These are phyloP conservation scores for Gnathonemus longibarbis DNA, from an alignment of 2,113 vertebrate species.

Conservation along the genomic window DNA sequence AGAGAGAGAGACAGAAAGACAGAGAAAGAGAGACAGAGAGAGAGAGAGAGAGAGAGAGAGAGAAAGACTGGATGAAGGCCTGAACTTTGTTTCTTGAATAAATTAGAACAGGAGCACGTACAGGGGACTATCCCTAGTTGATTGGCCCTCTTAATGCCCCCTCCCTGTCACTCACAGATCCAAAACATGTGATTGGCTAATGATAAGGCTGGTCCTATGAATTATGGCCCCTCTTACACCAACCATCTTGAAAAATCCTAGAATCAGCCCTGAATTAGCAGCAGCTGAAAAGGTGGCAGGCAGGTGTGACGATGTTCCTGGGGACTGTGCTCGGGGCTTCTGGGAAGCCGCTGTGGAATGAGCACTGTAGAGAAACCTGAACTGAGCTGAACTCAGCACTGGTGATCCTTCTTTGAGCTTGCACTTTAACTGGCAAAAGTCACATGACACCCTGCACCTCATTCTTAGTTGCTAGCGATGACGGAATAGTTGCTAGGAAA, in stretches of 20 bases:
- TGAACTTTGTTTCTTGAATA: not conserved
- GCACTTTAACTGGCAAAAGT: not conserved
- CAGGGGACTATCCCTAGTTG: not conserved
- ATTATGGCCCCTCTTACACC: not conserved
- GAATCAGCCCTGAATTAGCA: not conserved
- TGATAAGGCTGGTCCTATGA: not conserved
- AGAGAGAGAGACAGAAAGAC: too few species aligned
- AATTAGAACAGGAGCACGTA: not conserved
- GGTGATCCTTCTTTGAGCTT: not conserved
- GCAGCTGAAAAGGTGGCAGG: not conserved
- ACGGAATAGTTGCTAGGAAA: not conserved
- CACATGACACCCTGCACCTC: not conserved
- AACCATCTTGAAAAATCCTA: not conserved
- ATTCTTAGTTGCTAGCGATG: not conserved
- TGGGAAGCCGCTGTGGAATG: not conserved
- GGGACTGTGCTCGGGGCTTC: not conserved
- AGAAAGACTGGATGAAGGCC: not conserved
- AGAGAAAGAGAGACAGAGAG: not conserved
- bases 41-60: not conserved
- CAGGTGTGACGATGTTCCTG: not conserved
- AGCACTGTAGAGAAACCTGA: not conserved
- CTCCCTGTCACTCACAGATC: not conserved
- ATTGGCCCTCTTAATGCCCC: not conserved
- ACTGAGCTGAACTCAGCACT: not conserved
- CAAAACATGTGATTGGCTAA: not conserved